phyloP scores from a whole-genome alignment of 2,888 invertebrate genomes.

The Maniola hyperantus region DNA sequence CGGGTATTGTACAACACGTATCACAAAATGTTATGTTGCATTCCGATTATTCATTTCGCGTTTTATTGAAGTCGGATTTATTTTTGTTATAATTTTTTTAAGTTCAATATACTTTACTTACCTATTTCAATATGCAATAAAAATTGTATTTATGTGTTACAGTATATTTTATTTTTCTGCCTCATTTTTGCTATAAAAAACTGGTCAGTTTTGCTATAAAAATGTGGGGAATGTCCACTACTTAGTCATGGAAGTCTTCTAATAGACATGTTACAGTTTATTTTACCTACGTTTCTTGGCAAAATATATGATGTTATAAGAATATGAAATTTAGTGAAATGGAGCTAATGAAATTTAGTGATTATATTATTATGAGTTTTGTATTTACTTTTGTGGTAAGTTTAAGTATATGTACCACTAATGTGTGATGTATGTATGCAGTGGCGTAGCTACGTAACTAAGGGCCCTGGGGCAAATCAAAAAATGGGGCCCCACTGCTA shows the following conservation, averaged over 20 bases:
- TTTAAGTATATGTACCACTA: constrained; percentile 9
- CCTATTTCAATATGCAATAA: constrained; percentile 6
- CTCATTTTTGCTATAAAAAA: neutral
- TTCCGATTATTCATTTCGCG: neutral
- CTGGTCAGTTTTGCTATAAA: neutral
- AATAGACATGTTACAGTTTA: constrained; percentile 6
- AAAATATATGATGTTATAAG: neutral
- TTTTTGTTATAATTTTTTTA: neutral
- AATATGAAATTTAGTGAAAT: constrained; percentile 1
- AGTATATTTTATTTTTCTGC: neutral
- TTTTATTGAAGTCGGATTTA: neutral
- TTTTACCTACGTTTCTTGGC: neutral
- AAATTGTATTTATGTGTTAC: neutral
- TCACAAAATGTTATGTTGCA: neutral
- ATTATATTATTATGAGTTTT: constrained; percentile 39
- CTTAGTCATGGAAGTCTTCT: neutral
- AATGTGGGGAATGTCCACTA: neutral
- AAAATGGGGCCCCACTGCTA: no score
- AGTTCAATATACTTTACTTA: neutral
- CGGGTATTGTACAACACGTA: no score
- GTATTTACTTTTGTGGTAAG: constrained; percentile 47
- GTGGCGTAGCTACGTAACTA: no score
- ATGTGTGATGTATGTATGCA: neutral
- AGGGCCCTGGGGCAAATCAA: no score
- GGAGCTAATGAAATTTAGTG: constrained; percentile 39